phyloP scores from a whole-genome alignment of 2,797 vertebrate genomes.

The Petrocephalus schoutedeni region DNA sequence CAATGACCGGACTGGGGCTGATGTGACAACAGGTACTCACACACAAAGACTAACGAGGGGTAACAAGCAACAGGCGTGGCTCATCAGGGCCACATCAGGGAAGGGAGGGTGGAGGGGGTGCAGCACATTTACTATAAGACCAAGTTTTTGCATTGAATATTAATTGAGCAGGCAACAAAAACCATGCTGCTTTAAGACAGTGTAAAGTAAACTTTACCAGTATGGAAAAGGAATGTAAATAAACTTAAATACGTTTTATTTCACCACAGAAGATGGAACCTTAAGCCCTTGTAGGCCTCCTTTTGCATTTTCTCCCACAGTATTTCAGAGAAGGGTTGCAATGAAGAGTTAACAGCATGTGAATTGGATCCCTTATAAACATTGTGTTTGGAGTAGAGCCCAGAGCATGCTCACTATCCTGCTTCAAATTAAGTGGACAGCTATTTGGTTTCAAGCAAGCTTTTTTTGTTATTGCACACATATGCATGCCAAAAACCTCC shows the following conservation, averaged over 20 bases:
- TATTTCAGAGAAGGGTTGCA: slow-evolving; percentile 2
- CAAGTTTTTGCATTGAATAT: background rate
- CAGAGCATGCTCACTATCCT: slow-evolving; percentile 48
- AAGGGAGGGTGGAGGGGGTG: background rate
- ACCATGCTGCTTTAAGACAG: background rate
- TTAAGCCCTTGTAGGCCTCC: background rate
- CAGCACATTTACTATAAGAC: background rate
- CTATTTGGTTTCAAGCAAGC: slow-evolving; percentile 37
- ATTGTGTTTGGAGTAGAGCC: slow-evolving; percentile 61
- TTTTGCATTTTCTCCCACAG: background rate
- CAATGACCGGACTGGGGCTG: background rate
- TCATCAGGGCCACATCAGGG: background rate
- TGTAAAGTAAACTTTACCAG: background rate
- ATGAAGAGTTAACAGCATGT: slow-evolving; percentile 35
- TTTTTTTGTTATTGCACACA: slow-evolving; percentile 24
- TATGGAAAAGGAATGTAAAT: background rate
- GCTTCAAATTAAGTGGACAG: slow-evolving; percentile 58
- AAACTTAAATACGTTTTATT: background rate
- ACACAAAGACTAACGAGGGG: background rate
- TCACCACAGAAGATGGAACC: background rate
- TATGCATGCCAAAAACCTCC: slow-evolving; percentile 10
- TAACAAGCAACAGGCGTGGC: background rate
- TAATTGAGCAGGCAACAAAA: background rate
- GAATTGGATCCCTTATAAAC: slow-evolving; percentile 61
- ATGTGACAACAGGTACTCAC: background rate